Percentiles rank a stretch among this genome's conserved stretches.
phyloP scores from a whole-genome alignment of 2,888 invertebrate genomes.

The Campoplex nolae region DNA sequence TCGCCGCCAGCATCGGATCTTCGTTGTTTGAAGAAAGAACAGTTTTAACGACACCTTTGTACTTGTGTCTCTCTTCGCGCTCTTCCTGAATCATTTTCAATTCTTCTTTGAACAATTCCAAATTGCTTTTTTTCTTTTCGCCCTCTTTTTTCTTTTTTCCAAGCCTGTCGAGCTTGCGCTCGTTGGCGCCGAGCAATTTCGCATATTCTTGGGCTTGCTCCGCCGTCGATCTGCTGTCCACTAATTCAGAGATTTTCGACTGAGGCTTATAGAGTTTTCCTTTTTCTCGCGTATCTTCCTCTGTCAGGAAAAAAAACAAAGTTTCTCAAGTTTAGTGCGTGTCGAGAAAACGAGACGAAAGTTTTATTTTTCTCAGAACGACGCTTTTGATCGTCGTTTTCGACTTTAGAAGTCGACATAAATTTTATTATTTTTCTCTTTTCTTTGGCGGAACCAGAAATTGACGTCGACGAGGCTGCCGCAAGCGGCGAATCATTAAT shows the following conservation, averaged over 20 bases:
- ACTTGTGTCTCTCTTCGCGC: conserved; percentile 97
- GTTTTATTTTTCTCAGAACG: too few relatives aligned
- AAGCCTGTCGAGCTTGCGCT: conserved; percentile 88
- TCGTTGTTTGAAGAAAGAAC: conserved; percentile 80
- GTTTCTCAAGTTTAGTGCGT: too few relatives aligned
- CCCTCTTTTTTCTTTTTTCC: conserved; percentile 90
- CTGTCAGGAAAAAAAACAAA: conserved; percentile 83
- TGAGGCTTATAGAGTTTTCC: conserved; percentile 97
- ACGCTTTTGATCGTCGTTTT: too few relatives aligned
- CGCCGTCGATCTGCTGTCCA: conserved; percentile 86
- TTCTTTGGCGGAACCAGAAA: too few relatives aligned
- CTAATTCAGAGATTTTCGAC: conserved; percentile 89
- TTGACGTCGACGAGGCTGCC: too few relatives aligned
- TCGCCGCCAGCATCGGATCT: conserved; percentile 82
- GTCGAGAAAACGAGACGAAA: too few relatives aligned
- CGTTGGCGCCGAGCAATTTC: conserved; percentile 87
- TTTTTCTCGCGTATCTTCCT: conserved; percentile 95
- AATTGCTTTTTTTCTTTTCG: conserved; percentile 97
- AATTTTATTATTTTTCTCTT: too few relatives aligned
- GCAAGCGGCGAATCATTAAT: too few relatives aligned
- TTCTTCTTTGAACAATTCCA: conserved; percentile 99
- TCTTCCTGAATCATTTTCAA: conserved; percentile 99
- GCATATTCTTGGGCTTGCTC: conserved; percentile 90
- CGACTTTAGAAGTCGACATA: too few relatives aligned
- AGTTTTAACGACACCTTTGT: conserved; percentile 90